phyloP scores from a whole-genome alignment of 2,113 vertebrate genomes.

The Fregetta grallaria region DNA sequence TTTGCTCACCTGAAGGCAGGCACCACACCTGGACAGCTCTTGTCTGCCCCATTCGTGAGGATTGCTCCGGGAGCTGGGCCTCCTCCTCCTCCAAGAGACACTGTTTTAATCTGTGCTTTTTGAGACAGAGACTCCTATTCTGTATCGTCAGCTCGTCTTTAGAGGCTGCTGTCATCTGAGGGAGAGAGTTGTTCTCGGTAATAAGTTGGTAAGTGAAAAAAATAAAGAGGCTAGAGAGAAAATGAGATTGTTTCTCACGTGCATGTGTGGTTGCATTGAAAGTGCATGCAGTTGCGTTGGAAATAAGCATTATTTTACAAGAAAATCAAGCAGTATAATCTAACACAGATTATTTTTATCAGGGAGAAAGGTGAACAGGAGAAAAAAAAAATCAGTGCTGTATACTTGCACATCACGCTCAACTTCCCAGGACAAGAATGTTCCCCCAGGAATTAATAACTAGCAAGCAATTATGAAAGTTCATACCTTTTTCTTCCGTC shows the following conservation, averaged over 20 bases:
- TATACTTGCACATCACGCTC: background rate
- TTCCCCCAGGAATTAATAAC: background rate
- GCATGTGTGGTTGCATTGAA: background rate
- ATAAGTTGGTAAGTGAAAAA: background rate
- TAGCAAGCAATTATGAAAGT: background rate
- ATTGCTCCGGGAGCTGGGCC: background rate
- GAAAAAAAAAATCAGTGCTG: background rate
- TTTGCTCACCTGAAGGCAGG: background rate
- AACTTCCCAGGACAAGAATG: background rate
- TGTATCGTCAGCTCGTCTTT: background rate
- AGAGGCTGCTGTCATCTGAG: background rate
- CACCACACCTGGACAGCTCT: background rate
- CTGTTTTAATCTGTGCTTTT: background rate
- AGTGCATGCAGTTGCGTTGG: background rate
- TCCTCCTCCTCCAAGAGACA: background rate
- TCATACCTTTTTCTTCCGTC: background rate
- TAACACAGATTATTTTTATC: background rate
- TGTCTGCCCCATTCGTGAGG: accelerated
- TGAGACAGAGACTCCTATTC: background rate
- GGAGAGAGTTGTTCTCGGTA: background rate
- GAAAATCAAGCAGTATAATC: background rate
- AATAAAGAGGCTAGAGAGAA: background rate
- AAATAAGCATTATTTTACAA: background rate
- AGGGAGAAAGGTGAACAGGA: background rate
- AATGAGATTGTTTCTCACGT: background rate